These are phyloP conservation scores for Chaetura pelagica DNA, from an alignment of 2,113 vertebrate genomes.

Conservation along the genomic window DNA sequence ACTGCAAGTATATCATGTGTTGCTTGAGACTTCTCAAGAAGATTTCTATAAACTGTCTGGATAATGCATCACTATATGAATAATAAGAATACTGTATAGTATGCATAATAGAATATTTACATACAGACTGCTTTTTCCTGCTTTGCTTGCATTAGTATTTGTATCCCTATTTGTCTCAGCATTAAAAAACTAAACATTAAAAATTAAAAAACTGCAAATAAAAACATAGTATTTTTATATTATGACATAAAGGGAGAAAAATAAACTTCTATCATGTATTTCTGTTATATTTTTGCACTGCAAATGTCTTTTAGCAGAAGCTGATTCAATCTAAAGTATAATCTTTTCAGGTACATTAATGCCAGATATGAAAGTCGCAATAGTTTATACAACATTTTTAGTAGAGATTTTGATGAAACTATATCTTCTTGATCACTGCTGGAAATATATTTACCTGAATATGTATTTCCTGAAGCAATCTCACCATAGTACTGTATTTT, in stretches of 20 bases:
- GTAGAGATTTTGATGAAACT: constrained; percentile 2
- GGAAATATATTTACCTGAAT: background rate
- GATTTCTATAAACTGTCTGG: background rate
- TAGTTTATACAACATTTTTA: background rate
- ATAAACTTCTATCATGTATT: background rate
- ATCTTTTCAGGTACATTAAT: constrained; percentile 47
- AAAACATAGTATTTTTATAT: background rate
- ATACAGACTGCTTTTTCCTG: background rate
- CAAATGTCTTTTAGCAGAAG: background rate
- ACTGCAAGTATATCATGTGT: background rate
- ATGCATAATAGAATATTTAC: background rate
- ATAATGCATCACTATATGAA: background rate
- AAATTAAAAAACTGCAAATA: background rate
- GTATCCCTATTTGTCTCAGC: background rate
- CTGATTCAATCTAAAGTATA: background rate
- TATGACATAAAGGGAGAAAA: background rate
- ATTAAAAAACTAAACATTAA: background rate
- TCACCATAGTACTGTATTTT: background rate
- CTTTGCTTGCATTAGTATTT: background rate
- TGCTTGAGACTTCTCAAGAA: background rate
- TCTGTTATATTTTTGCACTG: background rate
- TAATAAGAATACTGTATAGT: background rate
- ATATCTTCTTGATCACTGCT: background rate
- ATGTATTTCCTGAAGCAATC: background rate
- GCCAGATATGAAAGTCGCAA: constrained; percentile 10